Percentiles rank a stretch among this genome's conserved stretches.
phyloP scores from a whole-genome alignment of 2,113 vertebrate genomes.

The Psilopsiagon aurifrons region DNA sequence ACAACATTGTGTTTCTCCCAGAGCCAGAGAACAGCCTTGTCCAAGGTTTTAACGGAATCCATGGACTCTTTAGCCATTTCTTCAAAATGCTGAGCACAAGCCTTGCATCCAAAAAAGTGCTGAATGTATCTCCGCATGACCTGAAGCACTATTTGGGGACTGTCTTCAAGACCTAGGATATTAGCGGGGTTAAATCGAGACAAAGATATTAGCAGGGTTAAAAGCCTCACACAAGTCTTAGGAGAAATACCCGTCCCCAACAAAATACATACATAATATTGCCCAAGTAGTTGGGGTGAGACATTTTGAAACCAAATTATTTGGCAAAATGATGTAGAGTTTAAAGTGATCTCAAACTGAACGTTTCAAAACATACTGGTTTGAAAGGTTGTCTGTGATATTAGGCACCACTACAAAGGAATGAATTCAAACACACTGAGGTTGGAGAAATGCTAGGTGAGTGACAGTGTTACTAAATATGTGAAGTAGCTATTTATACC shows the following conservation, averaged over 20 bases:
- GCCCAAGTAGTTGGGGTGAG: background rate
- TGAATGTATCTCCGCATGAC: slow-evolving; percentile 83
- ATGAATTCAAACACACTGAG: background rate
- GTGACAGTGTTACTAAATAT: background rate
- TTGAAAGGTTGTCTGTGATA: background rate
- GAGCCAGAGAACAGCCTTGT: slow-evolving; percentile 88
- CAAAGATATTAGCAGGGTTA: background rate
- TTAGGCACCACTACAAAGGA: background rate
- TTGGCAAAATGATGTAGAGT: background rate
- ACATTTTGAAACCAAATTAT: background rate
- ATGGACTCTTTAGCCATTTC: slow-evolving; percentile 81
- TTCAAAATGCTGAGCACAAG: slow-evolving; percentile 89
- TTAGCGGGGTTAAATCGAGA: background rate
- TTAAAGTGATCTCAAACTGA: background rate
- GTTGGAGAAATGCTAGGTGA: background rate
- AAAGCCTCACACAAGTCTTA: background rate
- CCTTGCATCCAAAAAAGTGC: slow-evolving; percentile 89
- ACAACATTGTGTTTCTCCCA: slow-evolving; percentile 94
- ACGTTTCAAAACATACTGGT: accelerated
- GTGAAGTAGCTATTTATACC: background rate
- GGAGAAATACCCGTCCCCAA: background rate
- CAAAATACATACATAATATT: background rate
- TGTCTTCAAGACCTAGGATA: slow-evolving; percentile 77
- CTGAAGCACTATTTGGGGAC: slow-evolving; percentile 82
- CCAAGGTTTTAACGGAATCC: slow-evolving; percentile 69